These are phyloP conservation scores for Urocynchramus pylzowi DNA, from an alignment of 2,113 vertebrate species.

Conservation along the genomic window DNA sequence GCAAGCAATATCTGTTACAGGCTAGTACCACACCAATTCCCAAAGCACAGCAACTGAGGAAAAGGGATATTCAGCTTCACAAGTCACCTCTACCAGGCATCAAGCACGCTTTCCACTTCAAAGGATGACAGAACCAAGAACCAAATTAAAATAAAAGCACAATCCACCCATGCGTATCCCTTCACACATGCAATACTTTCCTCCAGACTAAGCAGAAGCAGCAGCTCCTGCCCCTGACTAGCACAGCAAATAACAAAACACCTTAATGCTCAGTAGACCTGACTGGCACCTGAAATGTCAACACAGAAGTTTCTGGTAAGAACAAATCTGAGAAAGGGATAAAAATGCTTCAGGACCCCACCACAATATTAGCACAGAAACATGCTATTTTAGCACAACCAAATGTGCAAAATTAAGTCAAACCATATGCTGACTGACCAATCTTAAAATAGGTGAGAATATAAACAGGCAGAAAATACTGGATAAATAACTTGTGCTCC, in stretches of 20 bases:
- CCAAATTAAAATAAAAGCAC: not conserved
- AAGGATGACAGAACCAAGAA: not conserved
- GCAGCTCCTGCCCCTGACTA: not conserved
- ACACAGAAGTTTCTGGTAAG: not conserved
- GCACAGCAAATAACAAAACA: not conserved
- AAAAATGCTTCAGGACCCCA: not conserved
- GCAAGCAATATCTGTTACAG: not conserved
- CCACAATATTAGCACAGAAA: not conserved
- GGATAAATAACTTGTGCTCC: not conserved
- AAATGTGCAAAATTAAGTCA: not conserved
- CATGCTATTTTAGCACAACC: not conserved
- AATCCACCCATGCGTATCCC: accelerated
- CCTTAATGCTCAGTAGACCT: not conserved
- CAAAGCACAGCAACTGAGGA: not conserved
- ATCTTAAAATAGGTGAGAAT: not conserved
- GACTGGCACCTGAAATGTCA: not conserved
- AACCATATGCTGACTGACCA: not conserved
- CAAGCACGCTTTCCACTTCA: not conserved
- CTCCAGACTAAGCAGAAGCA: not conserved
- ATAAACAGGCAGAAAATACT: not conserved
- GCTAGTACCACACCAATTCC: not conserved
- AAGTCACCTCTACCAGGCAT: not conserved
- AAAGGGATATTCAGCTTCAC: not conserved
- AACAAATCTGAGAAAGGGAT: not conserved
- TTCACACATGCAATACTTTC: not conserved